phyloP scores from a whole-genome alignment of 2,113 vertebrate species.

The Felis catus region F.catus_Fca126_mat1.0 CM031414.1:58274501-58275000 shows the following conservation, averaged over 20 bases:
- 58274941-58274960: neutral
- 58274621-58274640: neutral
- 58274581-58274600: neutral
- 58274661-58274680: too few species aligned
- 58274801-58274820: neutral
- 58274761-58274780: neutral
- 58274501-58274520: accelerated
- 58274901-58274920: neutral
- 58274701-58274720: neutral
- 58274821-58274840: neutral
- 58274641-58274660: neutral
- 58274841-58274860: neutral
- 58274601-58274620: neutral
- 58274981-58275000: neutral
- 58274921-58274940: neutral
- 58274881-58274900: neutral
- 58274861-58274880: neutral
- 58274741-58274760: neutral
- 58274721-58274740: neutral
- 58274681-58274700: neutral
- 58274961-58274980: neutral
- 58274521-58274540: neutral
- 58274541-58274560: neutral
- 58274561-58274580: neutral
- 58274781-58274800: neutral